Evolutionary conservation across 2,113 vertebrate genomes (phyloP).

Genomic region (Spilogale gracilis): DNA sequence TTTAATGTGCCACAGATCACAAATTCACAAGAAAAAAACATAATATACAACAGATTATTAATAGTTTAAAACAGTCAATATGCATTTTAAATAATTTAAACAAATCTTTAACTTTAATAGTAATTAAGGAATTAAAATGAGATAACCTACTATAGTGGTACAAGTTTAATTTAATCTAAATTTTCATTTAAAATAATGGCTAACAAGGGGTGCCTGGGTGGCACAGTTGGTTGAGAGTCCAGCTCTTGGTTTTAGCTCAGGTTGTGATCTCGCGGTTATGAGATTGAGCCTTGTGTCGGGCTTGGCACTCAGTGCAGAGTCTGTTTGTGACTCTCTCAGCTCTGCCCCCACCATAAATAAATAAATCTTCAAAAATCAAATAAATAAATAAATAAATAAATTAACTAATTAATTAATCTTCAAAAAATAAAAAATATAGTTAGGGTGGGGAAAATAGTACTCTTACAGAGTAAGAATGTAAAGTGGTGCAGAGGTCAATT

Average conservation of each 20-base stretch:
- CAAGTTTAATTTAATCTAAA: not conserved
- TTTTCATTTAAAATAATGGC: constrained; percentile 13
- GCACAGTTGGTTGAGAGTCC: not conserved
- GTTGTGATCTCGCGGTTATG: not conserved
- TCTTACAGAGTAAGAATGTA: not conserved
- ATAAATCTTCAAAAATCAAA: not conserved
- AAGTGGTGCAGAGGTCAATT: not conserved
- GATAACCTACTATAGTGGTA: not conserved
- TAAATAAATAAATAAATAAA: not conserved
- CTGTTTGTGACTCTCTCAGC: not conserved
- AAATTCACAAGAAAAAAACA: not conserved
- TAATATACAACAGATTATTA: not conserved
- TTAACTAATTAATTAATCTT: not conserved
- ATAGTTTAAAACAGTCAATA: not conserved
- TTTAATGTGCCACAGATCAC: not conserved
- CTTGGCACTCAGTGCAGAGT: not conserved
- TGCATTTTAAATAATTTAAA: not conserved
- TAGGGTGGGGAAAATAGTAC: not conserved
- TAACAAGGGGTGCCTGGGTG: not conserved
- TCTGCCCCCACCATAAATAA: not conserved
- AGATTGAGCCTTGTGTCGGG: not conserved
- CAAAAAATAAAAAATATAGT: not conserved
- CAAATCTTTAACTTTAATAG: not conserved
- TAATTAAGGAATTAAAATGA: not conserved
- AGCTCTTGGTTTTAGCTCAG: not conserved